phyloP scores from a whole-genome alignment of 2,888 invertebrate species.

The Omphaloscelis lunosa region DNA sequence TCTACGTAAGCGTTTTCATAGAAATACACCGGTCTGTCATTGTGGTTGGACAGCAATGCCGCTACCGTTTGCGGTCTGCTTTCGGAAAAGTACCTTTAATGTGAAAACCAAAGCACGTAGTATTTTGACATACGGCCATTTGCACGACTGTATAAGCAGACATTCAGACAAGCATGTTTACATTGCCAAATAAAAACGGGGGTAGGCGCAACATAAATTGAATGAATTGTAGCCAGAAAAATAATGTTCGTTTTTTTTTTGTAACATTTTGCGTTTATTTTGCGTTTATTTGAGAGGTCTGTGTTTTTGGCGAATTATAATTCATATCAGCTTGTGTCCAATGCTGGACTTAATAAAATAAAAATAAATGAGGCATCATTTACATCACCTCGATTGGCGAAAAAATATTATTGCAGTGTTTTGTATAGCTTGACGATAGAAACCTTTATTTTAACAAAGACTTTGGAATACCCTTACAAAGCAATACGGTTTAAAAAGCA shows the following conservation, averaged over 20 bases:
- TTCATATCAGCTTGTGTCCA: conserved; percentile 1
- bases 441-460: too few species aligned
- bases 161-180: conserved; percentile 62
- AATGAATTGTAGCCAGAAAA: conserved; percentile 60
- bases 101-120: conserved; percentile 52
- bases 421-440: too few species aligned
- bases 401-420: too few species aligned
- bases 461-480: neutral
- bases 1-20: neutral
- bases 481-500: neutral
- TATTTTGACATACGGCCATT: conserved; percentile 55
- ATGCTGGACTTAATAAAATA: neutral
- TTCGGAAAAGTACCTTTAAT: conserved; percentile 22
- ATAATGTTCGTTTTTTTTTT: conserved; percentile 41
- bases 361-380: conserved; percentile 13
- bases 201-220: conserved; percentile 59
- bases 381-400: neutral
- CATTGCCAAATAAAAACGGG: conserved; percentile 56
- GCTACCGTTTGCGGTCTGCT: neutral
- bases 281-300: conserved; percentile 19
- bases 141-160: conserved; percentile 62
- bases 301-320: conserved; percentile 28
- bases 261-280: conserved; percentile 30
- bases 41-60: neutral
- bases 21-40: neutral